Evolutionary conservation across 2,113 vertebrate species (phyloP).

Genomic region (Oxyura jamaicensis): DNA sequence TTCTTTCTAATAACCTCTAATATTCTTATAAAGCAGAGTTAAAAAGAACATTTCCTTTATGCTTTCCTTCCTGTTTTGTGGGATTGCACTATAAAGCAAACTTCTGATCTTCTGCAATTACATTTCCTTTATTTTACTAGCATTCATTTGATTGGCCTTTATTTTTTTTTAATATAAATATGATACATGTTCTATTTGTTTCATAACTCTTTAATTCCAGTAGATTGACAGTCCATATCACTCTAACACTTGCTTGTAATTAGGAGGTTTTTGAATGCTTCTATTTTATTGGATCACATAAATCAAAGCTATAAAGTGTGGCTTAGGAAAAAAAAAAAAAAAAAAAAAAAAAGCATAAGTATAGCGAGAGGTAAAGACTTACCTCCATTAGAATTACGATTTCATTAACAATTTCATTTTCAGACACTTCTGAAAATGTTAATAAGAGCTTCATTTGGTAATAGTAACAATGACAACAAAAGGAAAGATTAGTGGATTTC

Average conservation of each 20-base stretch:
- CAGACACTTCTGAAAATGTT: background rate
- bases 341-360: background rate
- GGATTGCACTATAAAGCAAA: background rate
- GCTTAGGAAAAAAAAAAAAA: background rate
- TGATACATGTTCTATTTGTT: background rate
- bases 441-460: background rate
- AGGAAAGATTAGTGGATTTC: constrained; percentile 2
- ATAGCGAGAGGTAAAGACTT: background rate
- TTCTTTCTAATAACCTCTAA: background rate
- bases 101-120: constrained; percentile 11
- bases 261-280: background rate
- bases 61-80: constrained; percentile 21
- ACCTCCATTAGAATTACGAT: background rate
- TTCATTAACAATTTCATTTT: background rate
- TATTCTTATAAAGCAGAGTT: constrained; percentile 9
- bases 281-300: background rate
- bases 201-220: background rate
- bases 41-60: background rate
- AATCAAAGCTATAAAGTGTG: background rate
- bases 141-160: background rate
- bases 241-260: background rate
- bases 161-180: background rate
- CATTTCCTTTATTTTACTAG: constrained; percentile 25
- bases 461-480: background rate
- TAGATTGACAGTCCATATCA: background rate